Base-by-base conservation (phyloP, 2,797 vertebrate species). In the Sebastiscus tertius region DNA sequence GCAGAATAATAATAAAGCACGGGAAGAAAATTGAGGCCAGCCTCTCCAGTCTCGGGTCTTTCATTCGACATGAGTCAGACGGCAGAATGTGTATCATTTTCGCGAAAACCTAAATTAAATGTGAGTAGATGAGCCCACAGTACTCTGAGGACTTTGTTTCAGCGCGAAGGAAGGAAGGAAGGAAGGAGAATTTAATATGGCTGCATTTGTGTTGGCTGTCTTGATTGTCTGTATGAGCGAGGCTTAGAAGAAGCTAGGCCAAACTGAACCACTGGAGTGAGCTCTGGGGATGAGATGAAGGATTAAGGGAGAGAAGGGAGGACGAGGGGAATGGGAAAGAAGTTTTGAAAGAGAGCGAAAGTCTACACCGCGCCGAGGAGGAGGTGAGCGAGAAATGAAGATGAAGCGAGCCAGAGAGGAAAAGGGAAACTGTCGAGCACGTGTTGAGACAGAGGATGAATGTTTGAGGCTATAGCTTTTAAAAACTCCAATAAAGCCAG, bases 401-500 rank as follows among this genome's bases (percentile, higher is more conserved):
- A 88, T 76, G 65, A 89, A 91, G 83, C 60, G 79, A 90, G 76
- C 83, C 80, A 80, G 72, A 81, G 61, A 88, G 72, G 73, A 73
- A 81, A 75, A 34, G 55, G 81, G 70, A 87, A 93, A 82, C 82
- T 49, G 77, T 85, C 79, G 72, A 10, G 24, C 75, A 88, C 34
- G 68, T 87, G 85, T 90, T 80, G 74, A 90, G 85, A 90, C 67
- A 31, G 77, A 81, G 88, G 74, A 92, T 89, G 82, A 91, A 90
- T 86, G 84, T 92, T 92, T 87, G 82, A 88, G 86, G 88, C 88
- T 80, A 69, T 68, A 76, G 86, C 85, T 91, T 92, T 90, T 85
- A 82, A 83, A 90, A 92, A 89, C 84, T 89, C 78, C 79, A 91
- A 88, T 90, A 89, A 91, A 83, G 82, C 83, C 85, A 90, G 79